A percentile compares a stretch with the other conserved stretches of the same genome.
Conservation (phyloP, 2,888 invertebrate species). For the Drosophila mercatorum region DNA sequence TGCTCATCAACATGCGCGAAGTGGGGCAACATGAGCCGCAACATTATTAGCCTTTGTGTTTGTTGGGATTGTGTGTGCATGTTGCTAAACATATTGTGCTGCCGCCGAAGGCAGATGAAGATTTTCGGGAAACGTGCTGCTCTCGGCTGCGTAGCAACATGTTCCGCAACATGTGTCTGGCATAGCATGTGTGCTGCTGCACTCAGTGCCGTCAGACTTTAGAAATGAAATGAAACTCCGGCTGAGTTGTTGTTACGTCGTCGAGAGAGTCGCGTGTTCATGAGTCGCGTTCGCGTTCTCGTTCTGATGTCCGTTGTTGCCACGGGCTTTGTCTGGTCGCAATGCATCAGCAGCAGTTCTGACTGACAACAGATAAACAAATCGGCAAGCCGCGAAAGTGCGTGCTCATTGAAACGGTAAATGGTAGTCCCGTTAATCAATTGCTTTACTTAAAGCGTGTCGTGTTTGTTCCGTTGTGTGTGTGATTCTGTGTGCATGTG, state of each 20-base stretch:
- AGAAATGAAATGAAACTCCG: conserved; percentile 45
- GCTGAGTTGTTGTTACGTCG: conserved; percentile 61
- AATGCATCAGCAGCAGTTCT: conserved; percentile 45
- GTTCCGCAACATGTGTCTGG: conserved; percentile 43
- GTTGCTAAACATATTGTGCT: conserved; percentile 27
- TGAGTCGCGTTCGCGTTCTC: conserved; percentile 52
- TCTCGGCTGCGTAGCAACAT: conserved; percentile 33
- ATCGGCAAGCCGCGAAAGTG: conserved; percentile 45
- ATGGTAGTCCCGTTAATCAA: conserved; percentile 33
- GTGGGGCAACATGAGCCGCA: conserved; percentile 23
- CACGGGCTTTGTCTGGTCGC: conserved; percentile 58
- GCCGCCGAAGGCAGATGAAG: conserved; percentile 5
- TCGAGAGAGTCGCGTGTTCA: conserved; percentile 59
- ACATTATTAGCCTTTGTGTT: conserved; percentile 7
- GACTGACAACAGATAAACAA: conserved; percentile 52
- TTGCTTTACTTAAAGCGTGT: conserved; percentile 26
- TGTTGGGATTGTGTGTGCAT: conserved; percentile 3
- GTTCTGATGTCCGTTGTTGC: conserved; percentile 55
- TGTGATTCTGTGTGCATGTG: conserved; percentile 4
- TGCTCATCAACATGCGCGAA: conserved; percentile 38
- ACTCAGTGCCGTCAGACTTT: conserved; percentile 23
- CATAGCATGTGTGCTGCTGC: conserved; percentile 14
- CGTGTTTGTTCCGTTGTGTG: conserved; percentile 21
- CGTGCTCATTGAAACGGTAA: conserved; percentile 38
- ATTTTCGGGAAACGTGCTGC: conserved; percentile 18